Percentiles rank a stretch among this genome's conserved stretches.
Evolutionary conservation across 2,113 vertebrate genomes (phyloP).

Genomic region (Scolopax mira): DNA sequence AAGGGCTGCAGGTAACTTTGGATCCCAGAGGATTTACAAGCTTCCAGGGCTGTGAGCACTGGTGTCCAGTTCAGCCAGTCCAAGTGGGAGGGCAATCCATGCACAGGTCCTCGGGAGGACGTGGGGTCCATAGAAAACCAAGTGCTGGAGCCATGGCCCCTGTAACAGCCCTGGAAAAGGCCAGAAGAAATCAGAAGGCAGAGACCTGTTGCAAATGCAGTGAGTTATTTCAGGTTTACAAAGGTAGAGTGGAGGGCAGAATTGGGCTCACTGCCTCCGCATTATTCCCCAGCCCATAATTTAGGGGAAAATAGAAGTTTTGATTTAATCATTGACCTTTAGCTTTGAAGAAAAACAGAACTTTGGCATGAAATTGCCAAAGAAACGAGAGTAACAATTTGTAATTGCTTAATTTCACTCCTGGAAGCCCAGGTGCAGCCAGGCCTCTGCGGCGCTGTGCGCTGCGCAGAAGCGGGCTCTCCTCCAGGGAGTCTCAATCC

Average conservation of each 20-base stretch:
- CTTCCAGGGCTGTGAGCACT: constrained; percentile 66
- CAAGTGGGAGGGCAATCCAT: neutral
- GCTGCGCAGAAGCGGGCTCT: neutral
- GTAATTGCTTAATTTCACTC: constrained; percentile 36
- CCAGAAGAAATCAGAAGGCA: neutral
- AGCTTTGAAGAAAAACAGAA: constrained; percentile 50
- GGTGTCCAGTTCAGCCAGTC: neutral
- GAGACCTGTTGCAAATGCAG: neutral
- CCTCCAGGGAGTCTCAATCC: constrained; percentile 11
- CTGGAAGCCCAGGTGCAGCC: constrained; percentile 47
- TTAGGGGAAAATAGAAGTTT: neutral
- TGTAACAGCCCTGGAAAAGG: neutral
- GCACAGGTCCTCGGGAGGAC: accelerated
- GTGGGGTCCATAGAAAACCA: neutral
- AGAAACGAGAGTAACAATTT: constrained; percentile 18
- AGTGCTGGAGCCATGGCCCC: neutral
- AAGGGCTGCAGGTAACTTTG: constrained; percentile 73
- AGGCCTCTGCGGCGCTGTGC: neutral
- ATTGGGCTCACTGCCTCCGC: neutral
- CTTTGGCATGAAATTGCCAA: constrained; percentile 15
- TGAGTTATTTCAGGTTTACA: neutral
- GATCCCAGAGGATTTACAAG: constrained; percentile 56
- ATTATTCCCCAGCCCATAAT: constrained; percentile 12
- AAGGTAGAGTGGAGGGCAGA: neutral
- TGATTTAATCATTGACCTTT: constrained; percentile 45